A percentile compares a stretch with the other conserved stretches of the same genome.
These are phyloP conservation scores for Melanotaenia parkinsoni DNA, from an alignment of 2,797 vertebrate genomes.

Conservation along the genomic window DNA sequence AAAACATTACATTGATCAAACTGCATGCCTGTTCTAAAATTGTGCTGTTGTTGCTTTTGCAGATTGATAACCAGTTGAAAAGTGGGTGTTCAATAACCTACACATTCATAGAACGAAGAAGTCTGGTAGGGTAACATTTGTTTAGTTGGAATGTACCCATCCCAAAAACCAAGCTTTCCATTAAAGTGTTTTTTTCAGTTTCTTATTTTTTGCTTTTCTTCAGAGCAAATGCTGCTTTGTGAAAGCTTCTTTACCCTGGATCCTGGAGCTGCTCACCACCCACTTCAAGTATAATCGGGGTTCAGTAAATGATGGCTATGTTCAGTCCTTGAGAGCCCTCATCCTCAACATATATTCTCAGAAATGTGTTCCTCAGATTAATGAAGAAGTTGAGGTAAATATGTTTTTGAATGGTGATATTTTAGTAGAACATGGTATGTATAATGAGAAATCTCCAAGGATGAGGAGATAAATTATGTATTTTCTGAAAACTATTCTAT, in stretches of 20 bases:
- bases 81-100: conserved; percentile 83
- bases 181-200: not conserved
- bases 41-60: conserved; percentile 40
- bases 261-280: conserved; percentile 80
- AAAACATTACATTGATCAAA: conserved; percentile 6
- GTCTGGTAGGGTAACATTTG: conserved; percentile 76
- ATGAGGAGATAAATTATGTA: conserved; percentile 20
- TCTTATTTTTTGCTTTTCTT: conserved; percentile 30
- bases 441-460: not conserved
- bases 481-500: conserved; percentile 12
- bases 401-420: not conserved
- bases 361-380: conserved; percentile 82
- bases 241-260: conserved; percentile 84
- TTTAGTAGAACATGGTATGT: conserved; percentile 10
- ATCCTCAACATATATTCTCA: conserved; percentile 86
- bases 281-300: conserved; percentile 80
- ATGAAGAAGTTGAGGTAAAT: conserved; percentile 84
- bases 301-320: conserved; percentile 79
- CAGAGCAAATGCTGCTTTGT: conserved; percentile 85
- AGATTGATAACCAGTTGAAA: conserved; percentile 85
- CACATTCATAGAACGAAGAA: conserved; percentile 81
- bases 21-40: conserved; percentile 15
- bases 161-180: conserved; percentile 4
- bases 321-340: conserved; percentile 77
- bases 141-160: conserved; percentile 12